Evolutionary conservation across 2,113 vertebrate species (phyloP).

Genomic region (Dromiciops gliroides): DNA sequence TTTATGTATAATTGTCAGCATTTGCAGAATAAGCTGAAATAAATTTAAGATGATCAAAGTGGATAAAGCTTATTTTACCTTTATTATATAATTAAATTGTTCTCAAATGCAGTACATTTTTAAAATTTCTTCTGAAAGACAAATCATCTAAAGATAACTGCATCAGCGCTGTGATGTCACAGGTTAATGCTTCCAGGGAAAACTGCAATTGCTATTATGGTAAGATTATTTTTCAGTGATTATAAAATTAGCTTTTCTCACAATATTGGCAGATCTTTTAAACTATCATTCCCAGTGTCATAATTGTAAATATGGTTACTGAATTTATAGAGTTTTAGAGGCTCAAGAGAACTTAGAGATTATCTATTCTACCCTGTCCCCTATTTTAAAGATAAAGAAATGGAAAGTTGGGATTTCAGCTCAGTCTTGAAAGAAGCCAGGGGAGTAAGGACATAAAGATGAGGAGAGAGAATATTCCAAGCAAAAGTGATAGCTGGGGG

Average conservation of each 20-base stretch:
- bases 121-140: background rate
- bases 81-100: background rate
- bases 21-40: background rate
- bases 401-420: background rate
- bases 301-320: constrained; percentile 17
- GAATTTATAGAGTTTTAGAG: background rate
- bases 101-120: background rate
- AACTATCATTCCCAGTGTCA: background rate
- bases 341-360: background rate
- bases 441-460: no score
- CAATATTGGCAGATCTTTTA: background rate
- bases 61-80: background rate
- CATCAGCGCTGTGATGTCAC: background rate
- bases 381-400: background rate
- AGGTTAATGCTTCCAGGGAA: background rate
- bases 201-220: background rate
- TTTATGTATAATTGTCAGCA: background rate
- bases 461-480: no score
- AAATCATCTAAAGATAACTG: background rate
- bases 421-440: no score
- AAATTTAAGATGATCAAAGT: background rate
- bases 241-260: background rate
- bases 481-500: no score
- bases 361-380: background rate
- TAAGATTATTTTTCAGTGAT: background rate